These are phyloP conservation scores for Paramormyrops hopkinsi DNA, from an alignment of 2,797 vertebrate genomes.

Conservation along the genomic window DNA sequence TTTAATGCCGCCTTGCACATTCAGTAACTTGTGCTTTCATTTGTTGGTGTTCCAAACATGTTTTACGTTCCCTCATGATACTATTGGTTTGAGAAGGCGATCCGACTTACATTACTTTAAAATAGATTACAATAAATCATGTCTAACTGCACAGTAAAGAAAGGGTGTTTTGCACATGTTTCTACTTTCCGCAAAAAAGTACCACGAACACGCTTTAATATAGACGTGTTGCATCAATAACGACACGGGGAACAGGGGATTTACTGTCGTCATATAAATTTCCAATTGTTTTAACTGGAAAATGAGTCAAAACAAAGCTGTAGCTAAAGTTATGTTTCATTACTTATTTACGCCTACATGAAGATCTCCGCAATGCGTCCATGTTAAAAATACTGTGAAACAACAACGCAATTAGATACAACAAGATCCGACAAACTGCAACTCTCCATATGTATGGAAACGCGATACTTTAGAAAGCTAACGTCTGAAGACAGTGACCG, in stretches of 20 bases:
- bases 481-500: background rate
- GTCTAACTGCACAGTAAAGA: background rate
- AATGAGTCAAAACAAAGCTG: background rate
- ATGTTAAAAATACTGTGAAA: background rate
- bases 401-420: background rate
- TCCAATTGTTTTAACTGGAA: background rate
- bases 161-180: background rate
- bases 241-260: background rate
- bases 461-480: background rate
- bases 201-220: background rate
- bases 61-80: background rate
- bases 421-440: background rate
- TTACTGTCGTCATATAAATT: background rate
- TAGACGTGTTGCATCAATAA: background rate
- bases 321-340: background rate
- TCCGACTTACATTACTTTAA: background rate
- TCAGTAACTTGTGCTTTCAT: background rate
- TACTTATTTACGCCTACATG: background rate
- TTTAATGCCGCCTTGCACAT: background rate
- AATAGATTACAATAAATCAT: background rate
- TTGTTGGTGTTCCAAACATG: background rate
- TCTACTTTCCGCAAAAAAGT: background rate
- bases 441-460: background rate
- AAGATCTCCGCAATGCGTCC: background rate
- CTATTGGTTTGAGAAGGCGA: background rate